phyloP scores from a whole-genome alignment of 2,888 invertebrate genomes.

The Hofmannophila pseudospretella region DNA sequence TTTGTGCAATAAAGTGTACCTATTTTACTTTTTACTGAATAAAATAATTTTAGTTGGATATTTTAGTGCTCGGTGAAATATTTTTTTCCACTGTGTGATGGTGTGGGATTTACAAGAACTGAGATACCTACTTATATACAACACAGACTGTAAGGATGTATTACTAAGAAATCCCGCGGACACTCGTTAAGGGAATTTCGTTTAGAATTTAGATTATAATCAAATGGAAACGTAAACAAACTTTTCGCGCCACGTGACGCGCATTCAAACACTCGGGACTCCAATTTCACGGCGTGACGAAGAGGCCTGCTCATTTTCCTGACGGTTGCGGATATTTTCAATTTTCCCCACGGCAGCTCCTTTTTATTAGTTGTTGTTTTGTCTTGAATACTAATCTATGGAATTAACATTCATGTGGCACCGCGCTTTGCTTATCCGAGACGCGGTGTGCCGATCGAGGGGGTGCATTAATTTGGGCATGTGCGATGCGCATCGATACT shows the following conservation, averaged over 20 bases:
- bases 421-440: conserved; percentile 39
- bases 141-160: no score
- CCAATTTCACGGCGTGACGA: conserved; percentile 70
- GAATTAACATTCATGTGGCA: conserved; percentile 63
- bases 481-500: not conserved
- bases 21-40: no score
- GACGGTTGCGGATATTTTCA: conserved; percentile 75
- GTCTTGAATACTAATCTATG: conserved; percentile 67
- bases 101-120: no score
- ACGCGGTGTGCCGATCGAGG: conserved; percentile 18
- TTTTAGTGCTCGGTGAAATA: no score
- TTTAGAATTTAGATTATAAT: conserved; percentile 41
- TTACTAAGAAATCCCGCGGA: conserved; percentile 29
- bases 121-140: no score
- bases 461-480: not conserved
- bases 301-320: conserved; percentile 68
- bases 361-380: conserved; percentile 75
- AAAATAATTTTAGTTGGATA: no score
- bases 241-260: conserved; percentile 57
- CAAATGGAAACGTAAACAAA: conserved; percentile 70
- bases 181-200: conserved; percentile 43
- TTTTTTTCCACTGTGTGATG: no score
- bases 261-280: conserved; percentile 51
- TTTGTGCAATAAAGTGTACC: no score
- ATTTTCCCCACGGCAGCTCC: conserved; percentile 66